These are phyloP conservation scores for Eupithecia centaureata DNA, from an alignment of 2,888 invertebrate genomes.

Conservation along the genomic window DNA sequence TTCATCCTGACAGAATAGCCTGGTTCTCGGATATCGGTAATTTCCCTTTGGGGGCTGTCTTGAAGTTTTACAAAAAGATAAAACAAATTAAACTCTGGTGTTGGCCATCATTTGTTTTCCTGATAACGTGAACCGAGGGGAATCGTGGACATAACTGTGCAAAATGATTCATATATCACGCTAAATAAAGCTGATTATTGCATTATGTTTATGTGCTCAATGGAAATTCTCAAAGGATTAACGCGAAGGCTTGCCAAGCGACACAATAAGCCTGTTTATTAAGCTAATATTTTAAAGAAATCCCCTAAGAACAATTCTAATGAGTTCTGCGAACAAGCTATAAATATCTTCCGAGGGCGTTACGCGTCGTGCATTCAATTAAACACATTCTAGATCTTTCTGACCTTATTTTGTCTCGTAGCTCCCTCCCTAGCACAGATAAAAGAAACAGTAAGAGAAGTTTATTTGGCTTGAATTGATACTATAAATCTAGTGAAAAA, in stretches of 20 bases:
- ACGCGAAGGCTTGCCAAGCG: neutral
- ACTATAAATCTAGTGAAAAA: neutral
- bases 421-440: slow-evolving; percentile 18
- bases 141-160: neutral
- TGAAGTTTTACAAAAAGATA: slow-evolving; percentile 38
- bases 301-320: slow-evolving; percentile 13
- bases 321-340: slow-evolving; percentile 31
- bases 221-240: slow-evolving; percentile 2
- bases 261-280: slow-evolving; percentile 10
- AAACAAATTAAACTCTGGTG: slow-evolving; percentile 37
- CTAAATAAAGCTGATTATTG: neutral
- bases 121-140: slow-evolving; percentile 20
- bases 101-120: slow-evolving; percentile 29
- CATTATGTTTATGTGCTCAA: neutral
- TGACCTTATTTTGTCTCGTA: slow-evolving; percentile 45
- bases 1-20: slow-evolving; percentile 33
- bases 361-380: slow-evolving; percentile 46
- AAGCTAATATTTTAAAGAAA: slow-evolving; percentile 13
- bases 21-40: slow-evolving; percentile 39
- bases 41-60: slow-evolving; percentile 35
- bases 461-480: neutral
- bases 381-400: slow-evolving; percentile 43
- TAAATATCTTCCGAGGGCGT: slow-evolving; percentile 41
- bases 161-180: neutral
- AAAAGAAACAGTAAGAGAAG: neutral